These are phyloP conservation scores for Sinodicranocentrus sp. DNA, from an alignment of 2,888 invertebrate genomes.

Conservation along the genomic window DNA sequence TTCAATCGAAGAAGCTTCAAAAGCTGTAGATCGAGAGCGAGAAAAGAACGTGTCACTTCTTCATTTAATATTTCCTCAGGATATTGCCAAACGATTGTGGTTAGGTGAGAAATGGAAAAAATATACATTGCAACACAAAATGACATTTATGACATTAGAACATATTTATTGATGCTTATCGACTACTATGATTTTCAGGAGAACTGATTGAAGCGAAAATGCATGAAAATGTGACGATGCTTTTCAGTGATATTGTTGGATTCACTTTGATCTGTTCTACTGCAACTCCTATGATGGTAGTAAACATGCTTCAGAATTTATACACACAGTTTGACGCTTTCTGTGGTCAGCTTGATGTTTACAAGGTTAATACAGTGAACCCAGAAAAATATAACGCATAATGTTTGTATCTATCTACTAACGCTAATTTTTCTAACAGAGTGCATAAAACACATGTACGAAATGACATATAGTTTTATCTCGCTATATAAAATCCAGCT, in stretches of 20 bases:
- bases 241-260: slow-evolving; percentile 97
- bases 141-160: not conserved
- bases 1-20: slow-evolving; percentile 95
- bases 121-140: too few relatives aligned
- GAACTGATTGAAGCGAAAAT: slow-evolving; percentile 95
- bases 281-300: slow-evolving; percentile 96
- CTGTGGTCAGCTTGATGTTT: slow-evolving; percentile 95
- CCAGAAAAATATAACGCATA: too few relatives aligned
- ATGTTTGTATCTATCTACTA: too few relatives aligned
- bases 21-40: slow-evolving; percentile 94
- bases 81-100: slow-evolving; percentile 96
- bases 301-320: slow-evolving; percentile 94
- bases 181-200: slow-evolving; percentile 79
- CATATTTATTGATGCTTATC: not conserved
- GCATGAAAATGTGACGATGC: slow-evolving; percentile 95
- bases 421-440: too few relatives aligned
- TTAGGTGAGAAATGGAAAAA: slow-evolving; percentile 86
- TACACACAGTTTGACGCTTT: slow-evolving; percentile 96
- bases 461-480: too few relatives aligned
- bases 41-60: slow-evolving; percentile 96
- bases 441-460: too few relatives aligned
- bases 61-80: slow-evolving; percentile 96
- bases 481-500: too few relatives aligned
- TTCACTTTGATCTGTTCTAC: slow-evolving; percentile 97
- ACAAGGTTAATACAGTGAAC: too few relatives aligned